Evolutionary conservation across 2,888 invertebrate genomes (phyloP).

Genomic region (Dendrolimus pini): DNA sequence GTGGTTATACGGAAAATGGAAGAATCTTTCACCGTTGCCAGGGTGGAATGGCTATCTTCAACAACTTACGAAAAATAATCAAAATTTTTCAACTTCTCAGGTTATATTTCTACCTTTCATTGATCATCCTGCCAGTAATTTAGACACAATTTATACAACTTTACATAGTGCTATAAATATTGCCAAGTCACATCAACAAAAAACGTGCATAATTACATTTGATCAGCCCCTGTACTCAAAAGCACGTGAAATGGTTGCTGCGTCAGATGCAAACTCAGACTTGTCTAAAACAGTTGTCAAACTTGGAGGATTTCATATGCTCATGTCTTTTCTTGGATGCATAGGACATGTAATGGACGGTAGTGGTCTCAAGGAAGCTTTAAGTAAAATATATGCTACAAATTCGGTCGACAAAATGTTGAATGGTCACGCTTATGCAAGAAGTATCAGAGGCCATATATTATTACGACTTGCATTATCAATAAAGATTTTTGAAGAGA

Average conservation of each 20-base stretch:
- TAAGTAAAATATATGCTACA: constrained; percentile 23
- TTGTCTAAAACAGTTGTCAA: constrained; percentile 14
- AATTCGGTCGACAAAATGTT: constrained; percentile 22
- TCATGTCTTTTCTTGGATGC: constrained; percentile 21
- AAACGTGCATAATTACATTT: constrained; percentile 29
- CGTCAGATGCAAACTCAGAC: constrained; percentile 13
- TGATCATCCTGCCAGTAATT: constrained; percentile 28
- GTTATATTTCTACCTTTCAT: constrained; percentile 33
- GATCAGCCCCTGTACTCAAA: constrained; percentile 16
- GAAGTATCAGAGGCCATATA: not conserved
- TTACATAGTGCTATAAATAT: constrained; percentile 18
- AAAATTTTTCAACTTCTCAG: constrained; percentile 8
- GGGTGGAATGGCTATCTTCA: too few species aligned
- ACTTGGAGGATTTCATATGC: constrained; percentile 29
- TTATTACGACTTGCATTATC: not conserved
- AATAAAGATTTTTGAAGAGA: constrained; percentile 20
- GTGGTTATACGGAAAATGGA: too few species aligned
- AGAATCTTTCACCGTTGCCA: too few species aligned
- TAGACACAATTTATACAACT: constrained; percentile 27
- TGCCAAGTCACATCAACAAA: constrained; percentile 19
- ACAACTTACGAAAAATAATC: too few species aligned
- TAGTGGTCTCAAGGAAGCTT: constrained; percentile 12
- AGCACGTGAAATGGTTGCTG: constrained; percentile 29
- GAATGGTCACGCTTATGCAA: constrained; percentile 19
- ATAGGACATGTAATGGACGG: constrained; percentile 3